phyloP scores from a whole-genome alignment of 2,888 invertebrate genomes.

The Thereva nobilitata region DNA sequence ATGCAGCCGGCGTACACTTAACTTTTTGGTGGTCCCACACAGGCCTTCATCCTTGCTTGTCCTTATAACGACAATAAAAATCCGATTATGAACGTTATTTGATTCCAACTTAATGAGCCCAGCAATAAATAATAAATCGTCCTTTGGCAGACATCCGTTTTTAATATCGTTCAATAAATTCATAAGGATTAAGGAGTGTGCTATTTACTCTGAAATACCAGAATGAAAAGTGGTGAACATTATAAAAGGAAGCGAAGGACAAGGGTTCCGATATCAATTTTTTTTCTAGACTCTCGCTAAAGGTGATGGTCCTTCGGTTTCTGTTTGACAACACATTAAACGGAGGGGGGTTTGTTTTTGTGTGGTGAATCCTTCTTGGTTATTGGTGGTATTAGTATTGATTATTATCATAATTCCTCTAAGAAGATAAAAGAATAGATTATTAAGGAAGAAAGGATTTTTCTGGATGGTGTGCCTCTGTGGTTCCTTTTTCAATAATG shows the following conservation, averaged over 20 bases:
- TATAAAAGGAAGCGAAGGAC: not conserved
- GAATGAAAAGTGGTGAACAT: constrained; percentile 16
- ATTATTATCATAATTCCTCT: too few relatives aligned
- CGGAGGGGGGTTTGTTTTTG: constrained; percentile 18
- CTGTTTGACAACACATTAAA: constrained; percentile 25
- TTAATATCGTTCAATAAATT: constrained; percentile 42
- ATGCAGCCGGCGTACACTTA: not conserved
- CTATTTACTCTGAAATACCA: constrained; percentile 32
- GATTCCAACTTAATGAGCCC: constrained; percentile 41
- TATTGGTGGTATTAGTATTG: too few relatives aligned
- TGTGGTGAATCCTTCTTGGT: too few relatives aligned
- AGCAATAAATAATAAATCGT: constrained; percentile 42
- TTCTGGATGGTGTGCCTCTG: too few relatives aligned
- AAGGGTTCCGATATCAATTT: too few relatives aligned
- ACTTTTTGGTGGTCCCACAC: too few relatives aligned
- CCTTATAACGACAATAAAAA: constrained; percentile 37
- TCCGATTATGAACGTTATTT: constrained; percentile 41
- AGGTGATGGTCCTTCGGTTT: not conserved
- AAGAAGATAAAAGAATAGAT: too few relatives aligned
- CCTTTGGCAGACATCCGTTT: constrained; percentile 40
- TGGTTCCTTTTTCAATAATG: too few relatives aligned
- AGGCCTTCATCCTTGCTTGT: too few relatives aligned
- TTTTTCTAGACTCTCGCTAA: too few relatives aligned
- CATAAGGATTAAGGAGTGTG: constrained; percentile 41
- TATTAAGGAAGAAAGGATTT: too few relatives aligned